These are phyloP conservation scores for Zaprionus ghesquierei DNA, from an alignment of 1,140 invertebrate species.

Conservation along the genomic window DNA sequence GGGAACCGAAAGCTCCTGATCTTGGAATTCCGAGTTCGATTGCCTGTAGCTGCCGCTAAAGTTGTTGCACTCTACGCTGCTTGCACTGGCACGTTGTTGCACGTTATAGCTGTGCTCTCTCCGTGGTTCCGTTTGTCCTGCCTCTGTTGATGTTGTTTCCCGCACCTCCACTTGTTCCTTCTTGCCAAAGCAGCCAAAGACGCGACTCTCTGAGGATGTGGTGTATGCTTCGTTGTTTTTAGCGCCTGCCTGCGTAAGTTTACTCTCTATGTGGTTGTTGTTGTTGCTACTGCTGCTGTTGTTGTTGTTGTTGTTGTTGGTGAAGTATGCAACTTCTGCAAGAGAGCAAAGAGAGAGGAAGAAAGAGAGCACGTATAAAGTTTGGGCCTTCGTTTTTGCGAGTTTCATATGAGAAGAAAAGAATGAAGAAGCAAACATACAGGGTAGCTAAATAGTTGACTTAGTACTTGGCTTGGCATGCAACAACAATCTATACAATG, in stretches of 20 bases:
- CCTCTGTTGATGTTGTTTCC: neutral
- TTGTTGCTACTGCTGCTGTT: conserved; percentile 27
- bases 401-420: neutral
- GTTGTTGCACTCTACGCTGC: conserved; percentile 2
- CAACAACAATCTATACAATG: no score
- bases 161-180: conserved; percentile 26
- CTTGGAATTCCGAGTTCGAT: conserved; percentile 49
- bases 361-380: conserved; percentile 57
- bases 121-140: neutral
- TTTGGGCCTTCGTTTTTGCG: conserved; percentile 52
- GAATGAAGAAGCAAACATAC: neutral
- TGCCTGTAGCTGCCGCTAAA: conserved; percentile 47
- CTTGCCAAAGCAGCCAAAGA: conserved; percentile 58
- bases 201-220: conserved; percentile 30
- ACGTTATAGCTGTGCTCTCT: conserved; percentile 54
- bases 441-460: no score
- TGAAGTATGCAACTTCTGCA: conserved; percentile 80
- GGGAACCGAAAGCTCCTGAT: neutral
- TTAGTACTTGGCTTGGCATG: no score
- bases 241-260: conserved; percentile 12
- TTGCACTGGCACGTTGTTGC: conserved; percentile 34
- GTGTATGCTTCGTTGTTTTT: conserved; percentile 14
- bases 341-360: conserved; percentile 63
- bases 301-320: conserved; percentile 61
- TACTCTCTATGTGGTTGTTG: conserved; percentile 28